Base-by-base conservation (phyloP, 2,113 vertebrate species). In the Coreoperca whiteheadi region DNA sequence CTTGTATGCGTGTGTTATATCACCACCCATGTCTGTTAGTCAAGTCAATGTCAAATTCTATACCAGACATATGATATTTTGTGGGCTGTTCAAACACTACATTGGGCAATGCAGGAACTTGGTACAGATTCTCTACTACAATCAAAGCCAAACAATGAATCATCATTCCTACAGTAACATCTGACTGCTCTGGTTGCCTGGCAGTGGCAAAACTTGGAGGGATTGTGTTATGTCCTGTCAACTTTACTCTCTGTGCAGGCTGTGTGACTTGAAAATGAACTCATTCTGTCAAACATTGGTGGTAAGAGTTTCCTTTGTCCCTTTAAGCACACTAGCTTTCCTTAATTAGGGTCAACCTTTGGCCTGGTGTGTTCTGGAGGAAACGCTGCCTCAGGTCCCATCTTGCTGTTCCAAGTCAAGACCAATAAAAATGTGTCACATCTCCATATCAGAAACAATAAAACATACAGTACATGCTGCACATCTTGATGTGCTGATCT, bases 61-160 rank as follows among this genome's bases (percentile, higher is more conserved):
- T 59, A 34, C 25, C 41, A 53, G 25, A 20, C 23, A 6, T 21
- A 4, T 10, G 15, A 61, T n/a, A 41, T 21, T 64, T 30, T 53
- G 7, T 32, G 11, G n/a, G 34, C 21, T 56, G 32, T 73, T 74
- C 25, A 39, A 54, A 60, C 43, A 59, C 8, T 53, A 56, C 11
- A 4, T n/a, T 39, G 37, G 25, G 37, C 34, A 72, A 53, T 63
- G 20, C 30, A 65, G 54, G 21, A 79, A 82, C 23, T 34, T 37
- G 4, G 30, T 61, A 4, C 30, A n/a, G 41, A 46, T 37, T 76
- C 50, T 63, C 18, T 16, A 12, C 72, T 23, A 54, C 4, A 57
- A 18, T 71, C 43, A 77, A 70, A 60, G 53, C 83, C 76, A 83
- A 83, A 75, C 30, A 82, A 54, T 87, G 57, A 77, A 41, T 86